Base-by-base conservation (phyloP, 2,888 invertebrate genomes). In the Caenorhabditis japonica region DNA sequence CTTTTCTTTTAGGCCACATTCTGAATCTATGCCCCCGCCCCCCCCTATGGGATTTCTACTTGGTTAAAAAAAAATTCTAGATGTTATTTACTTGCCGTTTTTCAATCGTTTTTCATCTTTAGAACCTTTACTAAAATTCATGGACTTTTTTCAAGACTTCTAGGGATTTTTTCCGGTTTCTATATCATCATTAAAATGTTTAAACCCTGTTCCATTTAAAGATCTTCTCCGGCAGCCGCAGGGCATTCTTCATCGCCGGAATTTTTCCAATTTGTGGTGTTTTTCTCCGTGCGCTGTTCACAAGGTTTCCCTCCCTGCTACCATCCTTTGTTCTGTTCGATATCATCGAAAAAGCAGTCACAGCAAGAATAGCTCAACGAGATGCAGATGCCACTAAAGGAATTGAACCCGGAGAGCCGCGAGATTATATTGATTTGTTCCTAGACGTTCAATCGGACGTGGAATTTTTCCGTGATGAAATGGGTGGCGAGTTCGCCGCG, bases 351-450 rank as follows among this genome's bases (percentile, higher is more conserved):
- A 38, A 43, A 38, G 53, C 70, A 5, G 56, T 75, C 17, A 34
- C 47, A n/a, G 36, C 70, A 2, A 34, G 70, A 7, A 60, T 71
- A 10, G 36, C 49, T 2, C 53, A 71, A 38, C 44, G 75, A 27
- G 70, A 75, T 7, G 30, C 21, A 10, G 69, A 68, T 34, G 46
- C 30, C 10, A 23, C 8, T 4, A 36, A 39, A 15, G 64, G 60
- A 25, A 47, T 59, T 21, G 64, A 69, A 23, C 19, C 41, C 0
- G 59, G 30, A n/a, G 58, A 58, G 39, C 33, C 71, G 2, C 12
- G 21, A 5, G 83, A 83, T 43, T 83, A 82, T 55, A 78, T 83
- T 46, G 80, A 82, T 41, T 30, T 83, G 5, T 82, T 82, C 49
- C 61, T 83, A 21, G 77, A 82, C 41, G 79, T 72, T 15, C 36